Evolutionary conservation across 2,888 invertebrate species (phyloP).

Genomic region (Pseudolycoriella hygida): DNA sequence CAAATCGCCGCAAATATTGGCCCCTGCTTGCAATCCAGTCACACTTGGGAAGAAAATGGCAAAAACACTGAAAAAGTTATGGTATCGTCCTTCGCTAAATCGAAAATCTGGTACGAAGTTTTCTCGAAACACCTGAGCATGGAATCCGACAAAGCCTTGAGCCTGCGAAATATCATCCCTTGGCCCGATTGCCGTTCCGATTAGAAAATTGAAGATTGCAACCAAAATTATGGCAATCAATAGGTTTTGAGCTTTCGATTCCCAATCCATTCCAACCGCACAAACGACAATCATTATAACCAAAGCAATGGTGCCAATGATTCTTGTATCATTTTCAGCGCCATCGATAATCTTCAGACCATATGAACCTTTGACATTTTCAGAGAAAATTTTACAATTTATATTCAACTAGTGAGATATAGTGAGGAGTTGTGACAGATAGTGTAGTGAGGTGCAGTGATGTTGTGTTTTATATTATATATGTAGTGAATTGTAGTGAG

Average conservation of each 20-base stretch:
- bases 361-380: constrained; percentile 25
- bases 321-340: constrained; percentile 58
- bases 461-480: no score
- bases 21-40: constrained; percentile 94
- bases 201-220: constrained; percentile 77
- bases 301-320: constrained; percentile 64
- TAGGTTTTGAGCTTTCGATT: constrained; percentile 80
- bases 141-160: constrained; percentile 72
- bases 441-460: no score
- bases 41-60: constrained; percentile 96
- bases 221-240: constrained; percentile 68
- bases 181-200: constrained; percentile 75
- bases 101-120: constrained; percentile 56
- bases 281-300: constrained; percentile 70
- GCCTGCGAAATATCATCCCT: constrained; percentile 34
- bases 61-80: constrained; percentile 86
- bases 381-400: not conserved
- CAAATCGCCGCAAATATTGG: constrained; percentile 94
- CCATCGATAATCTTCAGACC: constrained; percentile 58
- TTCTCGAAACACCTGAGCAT: constrained; percentile 41
- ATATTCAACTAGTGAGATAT: no score
- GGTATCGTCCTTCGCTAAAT: constrained; percentile 42
- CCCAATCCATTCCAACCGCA: constrained; percentile 93
- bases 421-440: no score
- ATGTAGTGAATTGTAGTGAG: no score